Evolutionary conservation across 2,113 vertebrate genomes (phyloP), one percentile per base, ranked within the genome.

Genomic region (Labeo catla): DNA sequence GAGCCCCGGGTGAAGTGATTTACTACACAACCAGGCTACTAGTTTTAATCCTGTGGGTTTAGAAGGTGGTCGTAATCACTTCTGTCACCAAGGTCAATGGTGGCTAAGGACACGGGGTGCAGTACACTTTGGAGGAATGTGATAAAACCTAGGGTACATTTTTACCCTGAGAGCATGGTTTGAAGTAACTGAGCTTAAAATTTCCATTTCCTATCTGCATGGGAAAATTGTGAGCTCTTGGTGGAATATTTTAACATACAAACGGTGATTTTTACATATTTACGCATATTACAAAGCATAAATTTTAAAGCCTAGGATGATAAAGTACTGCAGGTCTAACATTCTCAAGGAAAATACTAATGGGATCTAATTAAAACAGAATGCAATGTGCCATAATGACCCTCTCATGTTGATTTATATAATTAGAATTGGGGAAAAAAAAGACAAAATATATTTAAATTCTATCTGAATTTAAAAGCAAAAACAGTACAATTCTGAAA

Each of bases 1-100:
- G 39, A 39, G 39, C 39, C 88, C 72, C 88, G 79, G 86, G 86
- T 89, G 86, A 61, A 81, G 76, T 83, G 86, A 88, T 88, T 88
- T 83, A 87, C 49, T 57, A 57, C 79, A 78, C 77, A 76, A 34
- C 59, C 52, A 81, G 84, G 72, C 77, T 45, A 54, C 85, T 78
- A 81, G 90, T 86, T 83, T 84, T 36, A 89, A 79, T 39, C 28
- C 12, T 13, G 68, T 65, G n/a, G 76, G 81, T 84, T 72, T 36
- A 68, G 73, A 49, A 87, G 74, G 70, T 68, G 87, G 76, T 83
- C 65, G 36, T 82, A 84, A 39, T 57, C 28, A 19, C 16, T 72
- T 81, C 36, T 80, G 77, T 82, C 76, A 74, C 47, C 83, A 87
- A 84, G 86, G 88, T 89, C 86, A 90, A 87, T 65, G 43, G 6